Evolutionary conservation across 2,113 vertebrate genomes (phyloP), one percentile per base, ranked within the genome.

Genomic region (Cottus gobio): DNA sequence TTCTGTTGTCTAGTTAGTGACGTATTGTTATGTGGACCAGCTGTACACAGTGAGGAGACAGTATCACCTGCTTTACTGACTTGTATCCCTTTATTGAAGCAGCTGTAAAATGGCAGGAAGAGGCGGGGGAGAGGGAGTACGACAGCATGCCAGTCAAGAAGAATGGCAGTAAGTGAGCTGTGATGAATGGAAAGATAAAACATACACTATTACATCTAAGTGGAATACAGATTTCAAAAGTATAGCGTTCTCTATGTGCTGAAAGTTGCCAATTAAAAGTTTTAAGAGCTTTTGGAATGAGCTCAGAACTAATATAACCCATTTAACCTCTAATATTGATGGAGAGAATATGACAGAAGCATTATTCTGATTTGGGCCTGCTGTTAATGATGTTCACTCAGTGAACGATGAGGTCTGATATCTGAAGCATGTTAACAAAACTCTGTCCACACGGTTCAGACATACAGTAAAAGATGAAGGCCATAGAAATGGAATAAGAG

Each of bases 201-300:
- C 11, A 67, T 37, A 2, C 34, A 36, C 3, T n/a, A 34, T 48
- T 20, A 48, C 7, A 48, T 48, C 44, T n/a, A 22, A 13, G 22
- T 22, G 5, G 20, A 63, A 57, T 58, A 62, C 20, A 62, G 26
- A 13, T 28, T 36, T 36, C 9, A 22, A 12, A 22, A 12, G 26
- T 24, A 3, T 28, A 50, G 48, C 20, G 46, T 50, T 22, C 18
- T 58, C 4, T 50, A n/a, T 60, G 13, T 50, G 39, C 48, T 57
- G 39, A 5, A 37, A 57, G 36, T 42, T 76, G 2, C 62, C 52
- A 57, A 67, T 72, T 62, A 63, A 71, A 74, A 4, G 44, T 82
- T 79, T n/a, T 9, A 56, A 71, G 54, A 15, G 28, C 56, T 60
- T 77, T 77, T 65, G 11, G 20, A 79, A 63, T 31, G n/a, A 79